A percentile compares a stretch with the other conserved stretches of the same genome.
These are phyloP conservation scores for Malthinus seriepunctatus DNA, from an alignment of 2,888 invertebrate genomes.

Conservation along the genomic window DNA sequence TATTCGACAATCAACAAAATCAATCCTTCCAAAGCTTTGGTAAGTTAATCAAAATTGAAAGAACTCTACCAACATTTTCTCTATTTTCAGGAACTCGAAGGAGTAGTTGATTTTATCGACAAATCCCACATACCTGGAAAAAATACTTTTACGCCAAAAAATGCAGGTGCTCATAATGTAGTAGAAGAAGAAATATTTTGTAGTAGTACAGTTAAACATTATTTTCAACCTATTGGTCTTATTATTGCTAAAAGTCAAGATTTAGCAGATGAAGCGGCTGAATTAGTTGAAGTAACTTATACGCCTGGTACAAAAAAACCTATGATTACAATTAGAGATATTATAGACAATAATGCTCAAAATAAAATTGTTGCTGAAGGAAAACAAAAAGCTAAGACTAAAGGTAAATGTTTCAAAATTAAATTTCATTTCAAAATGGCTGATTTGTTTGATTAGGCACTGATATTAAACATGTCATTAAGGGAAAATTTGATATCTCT, in stretches of 20 bases:
- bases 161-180: slow-evolving; percentile 28
- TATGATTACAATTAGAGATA: slow-evolving; percentile 55
- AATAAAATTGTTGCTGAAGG: slow-evolving; percentile 51
- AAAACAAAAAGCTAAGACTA: slow-evolving; percentile 44
- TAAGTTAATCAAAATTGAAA: slow-evolving; percentile 45
- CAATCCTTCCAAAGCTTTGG: slow-evolving; percentile 65
- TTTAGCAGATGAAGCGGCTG: slow-evolving; percentile 62
- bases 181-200: slow-evolving; percentile 56
- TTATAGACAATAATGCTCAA: slow-evolving; percentile 53
- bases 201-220: slow-evolving; percentile 59
- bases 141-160: slow-evolving; percentile 59
- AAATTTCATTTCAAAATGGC: not conserved
- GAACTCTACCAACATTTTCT: not conserved
- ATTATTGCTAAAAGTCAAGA: slow-evolving; percentile 65
- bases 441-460: slow-evolving; percentile 25
- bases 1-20: slow-evolving; percentile 58
- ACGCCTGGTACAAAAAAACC: slow-evolving; percentile 52
- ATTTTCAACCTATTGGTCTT: slow-evolving; percentile 73
- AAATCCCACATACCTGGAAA: slow-evolving; percentile 71
- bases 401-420: too few relatives aligned
- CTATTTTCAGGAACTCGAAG: slow-evolving; percentile 61
- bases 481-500: slow-evolving; percentile 61
- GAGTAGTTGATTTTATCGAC: slow-evolving; percentile 65
- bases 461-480: slow-evolving; percentile 50
- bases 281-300: slow-evolving; percentile 61